These are phyloP conservation scores for Ophioninae sp. DNA, from an alignment of 2,888 invertebrate genomes.

Conservation along the genomic window DNA sequence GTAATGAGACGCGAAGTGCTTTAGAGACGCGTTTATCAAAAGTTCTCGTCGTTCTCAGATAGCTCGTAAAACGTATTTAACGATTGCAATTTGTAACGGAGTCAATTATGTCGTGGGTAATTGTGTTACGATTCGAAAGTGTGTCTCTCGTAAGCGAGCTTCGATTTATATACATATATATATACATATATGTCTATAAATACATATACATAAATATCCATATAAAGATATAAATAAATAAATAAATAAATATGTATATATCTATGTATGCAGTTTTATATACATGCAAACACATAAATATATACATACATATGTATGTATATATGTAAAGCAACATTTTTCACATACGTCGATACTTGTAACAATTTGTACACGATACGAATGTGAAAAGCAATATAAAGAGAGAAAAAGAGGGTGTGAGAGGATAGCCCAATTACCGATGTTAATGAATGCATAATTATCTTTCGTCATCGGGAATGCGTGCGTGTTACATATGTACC, in stretches of 20 bases:
- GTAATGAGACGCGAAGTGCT: slow-evolving; percentile 9
- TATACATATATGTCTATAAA: background rate
- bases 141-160: slow-evolving; percentile 1
- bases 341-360: slow-evolving; percentile 26
- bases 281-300: too few species aligned
- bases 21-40: slow-evolving; percentile 23
- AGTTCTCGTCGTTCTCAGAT: slow-evolving; percentile 16
- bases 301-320: background rate
- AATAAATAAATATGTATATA: too few species aligned
- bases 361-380: slow-evolving; percentile 14
- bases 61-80: slow-evolving; percentile 3
- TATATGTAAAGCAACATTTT: slow-evolving; percentile 5
- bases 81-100: slow-evolving; percentile 8
- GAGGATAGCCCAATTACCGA: slow-evolving; percentile 27
- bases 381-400: background rate
- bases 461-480: slow-evolving; percentile 39
- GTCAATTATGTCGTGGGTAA: slow-evolving; percentile 4
- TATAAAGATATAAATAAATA: background rate
- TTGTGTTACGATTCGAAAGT: slow-evolving; percentile 2
- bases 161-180: background rate
- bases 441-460: slow-evolving; percentile 57
- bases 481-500: slow-evolving; percentile 22
- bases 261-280: too few species aligned
- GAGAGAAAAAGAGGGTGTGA: slow-evolving; percentile 1
- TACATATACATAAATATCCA: background rate